Evolutionary conservation across 2,888 invertebrate genomes (phyloP), one percentile per base, ranked within the genome.

Genomic region (Ditylenchus weischeri): DNA sequence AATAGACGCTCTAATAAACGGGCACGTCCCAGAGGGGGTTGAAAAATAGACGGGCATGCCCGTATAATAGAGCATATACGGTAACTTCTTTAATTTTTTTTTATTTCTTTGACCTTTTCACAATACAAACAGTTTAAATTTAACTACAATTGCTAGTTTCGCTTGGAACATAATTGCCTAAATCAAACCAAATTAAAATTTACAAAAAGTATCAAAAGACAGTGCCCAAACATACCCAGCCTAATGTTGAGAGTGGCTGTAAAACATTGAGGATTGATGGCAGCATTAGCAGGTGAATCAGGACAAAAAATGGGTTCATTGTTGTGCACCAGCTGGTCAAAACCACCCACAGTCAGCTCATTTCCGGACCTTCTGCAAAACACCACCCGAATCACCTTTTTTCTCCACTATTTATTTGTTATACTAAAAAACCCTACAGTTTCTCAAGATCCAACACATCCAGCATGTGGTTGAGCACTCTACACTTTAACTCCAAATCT

Each of bases 401-500:
- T 29, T 5, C 29, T 29, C 29, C 29, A 5, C 2, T 4, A 29
- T 29, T 2, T 29, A 29, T 29, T 29, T 29, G 29, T 29, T 4
- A 29, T 2, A 29, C 29, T 29, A 23, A 21, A n/a, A n/a, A 1
- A 35, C 23, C 58, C 21, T 36, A 84, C 84, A 77, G 79, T 63
- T 84, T 83, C 78, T 88, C 88, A 66, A 88, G 78, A 78, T 88
- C 88, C 50, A 88, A 78, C 5, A 88, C 85, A 78, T 87, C 87
- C 18, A 88, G 82, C 13, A 87, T 85, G 79, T 88, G 88, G 78
- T 87, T 86, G 15, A 88, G 82, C 21, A 88, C 82, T 51, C 87
- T 86, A 79, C 84, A 87, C 78, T 88, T 88, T 35, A 88, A 81
- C 23, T 86, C 85, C 76, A 87, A 87, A 78, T 88, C 88, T 62